Evolutionary conservation across 2,797 vertebrate species (phyloP).

Genomic region (Alosa sapidissima): DNA sequence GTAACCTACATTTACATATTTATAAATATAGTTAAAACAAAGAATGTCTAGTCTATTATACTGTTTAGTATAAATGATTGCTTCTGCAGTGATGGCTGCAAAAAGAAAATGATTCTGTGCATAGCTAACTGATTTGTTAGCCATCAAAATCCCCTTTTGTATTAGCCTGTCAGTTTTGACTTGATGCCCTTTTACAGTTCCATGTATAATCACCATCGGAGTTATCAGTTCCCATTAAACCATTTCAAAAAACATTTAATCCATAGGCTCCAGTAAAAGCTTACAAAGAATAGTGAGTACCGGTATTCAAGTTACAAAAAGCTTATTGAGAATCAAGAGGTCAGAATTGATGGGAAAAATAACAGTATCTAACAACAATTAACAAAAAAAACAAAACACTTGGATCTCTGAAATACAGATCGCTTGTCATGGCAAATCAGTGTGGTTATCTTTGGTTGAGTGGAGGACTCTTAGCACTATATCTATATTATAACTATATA

Average conservation of each 20-base stretch:
- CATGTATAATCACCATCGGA: neutral
- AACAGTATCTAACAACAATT: neutral
- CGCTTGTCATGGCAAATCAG: neutral
- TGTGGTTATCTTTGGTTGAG: neutral
- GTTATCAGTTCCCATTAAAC: neutral
- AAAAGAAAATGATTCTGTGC: neutral
- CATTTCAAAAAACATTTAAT: neutral
- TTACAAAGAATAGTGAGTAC: neutral
- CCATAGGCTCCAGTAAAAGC: neutral
- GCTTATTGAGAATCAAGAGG: conserved; percentile 5
- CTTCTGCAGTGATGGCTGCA: neutral
- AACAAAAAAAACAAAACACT: neutral
- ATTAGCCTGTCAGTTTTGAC: neutral
- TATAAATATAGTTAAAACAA: conserved; percentile 11
- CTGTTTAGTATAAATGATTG: neutral
- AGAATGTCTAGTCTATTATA: neutral
- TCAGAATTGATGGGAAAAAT: neutral
- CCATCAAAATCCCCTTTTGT: neutral
- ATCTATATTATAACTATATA: too few relatives aligned
- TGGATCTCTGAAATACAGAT: neutral
- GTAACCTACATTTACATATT: neutral
- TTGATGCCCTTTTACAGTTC: neutral
- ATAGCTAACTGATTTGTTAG: neutral
- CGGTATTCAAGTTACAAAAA: neutral
- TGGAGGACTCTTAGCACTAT: neutral